Base-by-base conservation (phyloP, 2,113 vertebrate genomes). In the Dromas ardeola region DNA sequence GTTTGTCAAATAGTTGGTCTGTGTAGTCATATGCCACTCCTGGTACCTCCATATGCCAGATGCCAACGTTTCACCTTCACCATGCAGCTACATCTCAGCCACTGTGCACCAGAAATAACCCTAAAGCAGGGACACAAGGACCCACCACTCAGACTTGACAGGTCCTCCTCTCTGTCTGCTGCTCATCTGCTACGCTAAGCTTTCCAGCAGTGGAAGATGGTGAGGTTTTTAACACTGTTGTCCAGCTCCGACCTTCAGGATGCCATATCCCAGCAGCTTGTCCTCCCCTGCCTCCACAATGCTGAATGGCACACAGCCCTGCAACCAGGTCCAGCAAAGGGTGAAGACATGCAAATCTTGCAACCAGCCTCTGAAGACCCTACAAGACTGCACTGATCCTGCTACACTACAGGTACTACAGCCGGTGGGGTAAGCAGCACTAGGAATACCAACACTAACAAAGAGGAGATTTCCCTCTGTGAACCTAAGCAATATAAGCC, bases 151-250 rank as follows among this genome's bases (percentile, higher is more conserved):
- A 16, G 55, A 27, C 29, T 40, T 49, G 50, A 63, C 43, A 82
- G n/a, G 50, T 56, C 62, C 50, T 72, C 50, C 40, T 92, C 16
- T 65, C 67, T 38, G 62, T 13, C 66, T 70, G 27, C 86, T 77
- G 40, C 32, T 95, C 55, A 45, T 16, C 55, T 73, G 25, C 45
- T 29, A 81, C 0, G 1, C 27, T 23, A 15, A 32, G 55, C 47
- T 63, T 77, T 56, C 58, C 40, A 30, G 49, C 0, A 0, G 9
- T 1, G 6, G 49, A 91, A 84, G 49, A n/a, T 0, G 5, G 30
- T 3, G 61, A 94, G 52, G 49, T 86, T 79, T 86, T n/a, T 61
- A 93, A 30, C 29, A 53, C 17, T 32, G 53, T 1, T 14, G 2
- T 20, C 52, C 45, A 85, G 74, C 61, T 81, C 62, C 15, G 7